Conservation (phyloP, 1,140 invertebrate species). For the Monomorium pharaonis region DNA sequence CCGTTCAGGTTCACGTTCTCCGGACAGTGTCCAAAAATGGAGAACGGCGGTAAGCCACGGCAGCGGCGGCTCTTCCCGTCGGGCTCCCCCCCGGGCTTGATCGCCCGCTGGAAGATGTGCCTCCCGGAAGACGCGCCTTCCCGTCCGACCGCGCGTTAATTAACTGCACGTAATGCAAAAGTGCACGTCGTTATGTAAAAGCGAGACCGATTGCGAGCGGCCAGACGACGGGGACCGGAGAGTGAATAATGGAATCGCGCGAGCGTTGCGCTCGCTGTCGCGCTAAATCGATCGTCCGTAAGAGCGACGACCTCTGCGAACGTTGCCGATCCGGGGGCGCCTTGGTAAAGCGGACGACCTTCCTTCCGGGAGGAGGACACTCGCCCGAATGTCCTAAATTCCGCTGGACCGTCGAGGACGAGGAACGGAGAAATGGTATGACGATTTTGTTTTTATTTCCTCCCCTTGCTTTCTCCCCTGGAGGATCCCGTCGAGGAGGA, state of each 20-base stretch:
- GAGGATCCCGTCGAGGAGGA: neutral
- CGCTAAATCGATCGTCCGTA: conserved; percentile 66
- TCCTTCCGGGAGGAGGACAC: conserved; percentile 69
- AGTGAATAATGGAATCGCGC: conserved; percentile 53
- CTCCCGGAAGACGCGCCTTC: neutral
- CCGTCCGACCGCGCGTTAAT: neutral
- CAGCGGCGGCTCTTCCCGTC: neutral
- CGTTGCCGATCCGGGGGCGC: conserved; percentile 75
- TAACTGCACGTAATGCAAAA: too few species aligned
- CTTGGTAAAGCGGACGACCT: conserved; percentile 67
- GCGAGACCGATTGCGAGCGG: neutral
- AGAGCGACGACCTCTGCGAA: conserved; percentile 63
- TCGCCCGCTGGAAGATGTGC: neutral
- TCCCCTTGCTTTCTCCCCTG: neutral
- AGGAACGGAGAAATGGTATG: neutral
- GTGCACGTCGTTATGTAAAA: conserved; percentile 22
- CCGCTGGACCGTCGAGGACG: neutral
- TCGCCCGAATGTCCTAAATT: neutral
- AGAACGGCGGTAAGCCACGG: neutral
- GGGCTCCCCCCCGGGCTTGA: neutral
- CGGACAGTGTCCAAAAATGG: neutral
- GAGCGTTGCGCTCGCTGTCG: conserved; percentile 81
- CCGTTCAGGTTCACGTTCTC: neutral
- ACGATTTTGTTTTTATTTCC: neutral
- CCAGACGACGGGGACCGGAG: too few species aligned